Evolutionary conservation across 2,888 invertebrate genomes (phyloP).

Genomic region (Caenorhabditis zanzibari): DNA sequence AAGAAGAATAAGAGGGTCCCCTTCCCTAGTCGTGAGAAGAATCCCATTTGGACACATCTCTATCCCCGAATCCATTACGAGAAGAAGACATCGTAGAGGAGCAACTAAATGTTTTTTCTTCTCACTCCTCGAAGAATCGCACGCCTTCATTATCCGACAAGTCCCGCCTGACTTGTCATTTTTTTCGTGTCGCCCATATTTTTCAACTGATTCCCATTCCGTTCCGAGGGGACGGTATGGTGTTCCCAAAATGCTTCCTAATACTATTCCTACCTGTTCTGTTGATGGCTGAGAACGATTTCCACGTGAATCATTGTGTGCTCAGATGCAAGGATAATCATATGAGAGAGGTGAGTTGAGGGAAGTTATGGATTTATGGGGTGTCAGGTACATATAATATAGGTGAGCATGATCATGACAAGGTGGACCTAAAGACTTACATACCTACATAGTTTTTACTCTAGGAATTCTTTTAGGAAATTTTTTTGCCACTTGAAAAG

Average conservation of each 20-base stretch:
- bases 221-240: slow-evolving; percentile 35
- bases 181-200: neutral
- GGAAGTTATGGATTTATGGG: too few relatives aligned
- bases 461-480: too few relatives aligned
- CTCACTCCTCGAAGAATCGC: slow-evolving; percentile 41
- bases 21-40: slow-evolving; percentile 40
- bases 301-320: slow-evolving; percentile 72
- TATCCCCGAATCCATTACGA: slow-evolving; percentile 57
- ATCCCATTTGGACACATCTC: slow-evolving; percentile 61
- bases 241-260: slow-evolving; percentile 16
- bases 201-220: neutral
- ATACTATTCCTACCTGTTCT: slow-evolving; percentile 31
- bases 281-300: slow-evolving; percentile 33
- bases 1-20: slow-evolving; percentile 23
- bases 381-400: too few relatives aligned
- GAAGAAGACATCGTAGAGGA: slow-evolving; percentile 52
- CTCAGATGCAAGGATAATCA: slow-evolving; percentile 77
- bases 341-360: slow-evolving; percentile 71
- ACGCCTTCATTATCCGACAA: slow-evolving; percentile 48
- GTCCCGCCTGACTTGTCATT: slow-evolving; percentile 50
- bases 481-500: too few relatives aligned
- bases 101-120: slow-evolving; percentile 60
- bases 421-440: too few relatives aligned
- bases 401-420: too few relatives aligned
- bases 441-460: too few relatives aligned